Percentiles rank a stretch among this genome's conserved stretches.
phyloP scores from a whole-genome alignment of 2,888 invertebrate species.

The Aphidoletes aphidimyza region DNA sequence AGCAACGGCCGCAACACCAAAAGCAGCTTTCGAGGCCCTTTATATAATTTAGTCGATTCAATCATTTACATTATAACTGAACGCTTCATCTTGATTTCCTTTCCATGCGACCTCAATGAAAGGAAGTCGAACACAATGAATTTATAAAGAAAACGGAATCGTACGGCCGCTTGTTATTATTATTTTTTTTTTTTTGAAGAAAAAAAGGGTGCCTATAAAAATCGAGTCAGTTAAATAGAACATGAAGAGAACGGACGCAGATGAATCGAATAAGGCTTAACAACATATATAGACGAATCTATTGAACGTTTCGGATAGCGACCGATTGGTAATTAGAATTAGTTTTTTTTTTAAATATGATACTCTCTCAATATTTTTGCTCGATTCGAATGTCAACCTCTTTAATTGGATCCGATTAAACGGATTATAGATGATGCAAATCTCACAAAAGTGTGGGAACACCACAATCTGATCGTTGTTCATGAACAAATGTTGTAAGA shows the following conservation, averaged over 20 bases:
- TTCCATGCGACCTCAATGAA: not conserved
- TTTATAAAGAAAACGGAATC: not conserved
- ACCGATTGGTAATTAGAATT: not conserved
- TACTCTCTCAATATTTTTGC: not conserved
- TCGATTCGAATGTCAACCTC: not conserved
- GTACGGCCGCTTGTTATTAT: not conserved
- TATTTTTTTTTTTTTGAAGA: not conserved
- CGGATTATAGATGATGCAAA: not conserved
- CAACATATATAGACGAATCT: not conserved
- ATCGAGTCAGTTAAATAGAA: not conserved
- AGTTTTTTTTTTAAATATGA: not conserved
- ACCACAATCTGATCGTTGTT: not conserved
- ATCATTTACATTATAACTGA: constrained; percentile 29
- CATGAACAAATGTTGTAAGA: not conserved
- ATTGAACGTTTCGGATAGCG: too few relatives aligned
- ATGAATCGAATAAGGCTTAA: constrained; percentile 31
- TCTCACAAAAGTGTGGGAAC: not conserved
- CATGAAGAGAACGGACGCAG: not conserved
- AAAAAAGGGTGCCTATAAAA: constrained; percentile 17
- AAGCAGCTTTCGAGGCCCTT: not conserved
- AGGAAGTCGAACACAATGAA: constrained; percentile 22
- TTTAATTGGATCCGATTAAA: constrained; percentile 2
- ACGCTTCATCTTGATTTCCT: not conserved
- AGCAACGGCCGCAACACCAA: too few relatives aligned
- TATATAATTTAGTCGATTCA: not conserved